Conservation (phyloP, 2,888 invertebrate species). For the Tigriopus californicus region DNA sequence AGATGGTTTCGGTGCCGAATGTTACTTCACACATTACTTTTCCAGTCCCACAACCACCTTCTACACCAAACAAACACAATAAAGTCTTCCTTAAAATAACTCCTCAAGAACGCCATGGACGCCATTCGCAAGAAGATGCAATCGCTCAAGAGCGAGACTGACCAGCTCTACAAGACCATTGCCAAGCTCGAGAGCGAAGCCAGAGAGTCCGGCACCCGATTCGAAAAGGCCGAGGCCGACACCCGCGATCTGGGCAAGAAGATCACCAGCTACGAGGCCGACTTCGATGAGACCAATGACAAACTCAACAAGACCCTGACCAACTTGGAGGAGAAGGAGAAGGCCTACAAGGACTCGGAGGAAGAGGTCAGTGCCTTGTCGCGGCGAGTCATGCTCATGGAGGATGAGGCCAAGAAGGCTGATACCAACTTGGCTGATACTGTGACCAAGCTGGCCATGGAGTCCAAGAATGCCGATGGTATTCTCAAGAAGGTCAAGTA, state of each 20-base stretch:
- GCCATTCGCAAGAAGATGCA: conserved; percentile 16
- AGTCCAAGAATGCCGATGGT: conserved; percentile 14
- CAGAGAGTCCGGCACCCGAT: not conserved
- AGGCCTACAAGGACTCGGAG: conserved; percentile 13
- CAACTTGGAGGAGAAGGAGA: conserved; percentile 14
- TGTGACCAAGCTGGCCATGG: conserved; percentile 14
- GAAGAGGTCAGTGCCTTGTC: conserved; percentile 12
- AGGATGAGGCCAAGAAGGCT: conserved; percentile 16
- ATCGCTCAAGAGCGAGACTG: conserved; percentile 15
- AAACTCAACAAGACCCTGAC: conserved; percentile 12
- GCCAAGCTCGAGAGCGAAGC: conserved; percentile 7
- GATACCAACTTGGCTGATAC: conserved; percentile 13
- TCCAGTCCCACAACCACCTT: not conserved
- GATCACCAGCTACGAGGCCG: conserved; percentile 5
- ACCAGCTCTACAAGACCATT: conserved; percentile 12
- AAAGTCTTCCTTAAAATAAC: not conserved
- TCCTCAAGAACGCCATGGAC: conserved; percentile 5
- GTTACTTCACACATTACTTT: not conserved
- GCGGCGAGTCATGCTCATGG: conserved; percentile 15
- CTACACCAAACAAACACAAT: not conserved
- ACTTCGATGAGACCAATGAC: conserved; percentile 16
- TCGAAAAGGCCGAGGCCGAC: conserved; percentile 8
- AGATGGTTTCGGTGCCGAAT: not conserved
- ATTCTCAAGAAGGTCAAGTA: conserved; percentile 14
- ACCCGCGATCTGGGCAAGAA: conserved; percentile 15